Evolutionary conservation across 2,888 invertebrate species (phyloP).

Genomic region (Campoplex nolae): DNA sequence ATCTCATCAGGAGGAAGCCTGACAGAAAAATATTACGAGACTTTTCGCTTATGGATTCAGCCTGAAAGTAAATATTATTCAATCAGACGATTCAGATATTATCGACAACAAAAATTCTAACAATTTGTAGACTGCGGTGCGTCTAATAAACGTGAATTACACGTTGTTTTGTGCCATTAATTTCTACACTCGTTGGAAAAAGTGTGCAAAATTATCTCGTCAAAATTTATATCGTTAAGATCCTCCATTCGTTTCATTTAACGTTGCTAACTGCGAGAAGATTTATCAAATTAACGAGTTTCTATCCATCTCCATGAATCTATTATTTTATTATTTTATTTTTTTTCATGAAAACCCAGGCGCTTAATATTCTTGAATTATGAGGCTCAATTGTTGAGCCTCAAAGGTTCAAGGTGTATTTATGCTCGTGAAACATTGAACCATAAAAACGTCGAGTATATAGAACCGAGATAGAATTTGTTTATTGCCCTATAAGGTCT

Average conservation of each 20-base stretch:
- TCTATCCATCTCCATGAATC: background rate
- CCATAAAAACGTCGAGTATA: constrained; percentile 24
- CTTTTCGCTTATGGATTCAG: background rate
- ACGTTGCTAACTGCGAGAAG: background rate
- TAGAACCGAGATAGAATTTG: background rate
- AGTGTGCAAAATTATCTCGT: too few relatives aligned
- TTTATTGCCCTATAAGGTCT: constrained; percentile 32
- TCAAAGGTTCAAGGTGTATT: background rate
- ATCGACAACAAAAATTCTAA: too few relatives aligned
- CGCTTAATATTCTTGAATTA: background rate
- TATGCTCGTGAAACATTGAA: constrained; percentile 17
- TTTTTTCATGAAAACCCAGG: background rate
- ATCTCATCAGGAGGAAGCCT: background rate
- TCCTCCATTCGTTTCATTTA: too few relatives aligned
- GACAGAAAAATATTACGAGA: background rate
- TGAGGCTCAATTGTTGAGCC: background rate
- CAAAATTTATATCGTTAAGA: too few relatives aligned
- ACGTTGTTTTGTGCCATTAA: too few relatives aligned
- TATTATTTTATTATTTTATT: background rate
- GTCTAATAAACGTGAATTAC: too few relatives aligned
- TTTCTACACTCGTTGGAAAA: too few relatives aligned
- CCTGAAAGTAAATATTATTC: too few relatives aligned
- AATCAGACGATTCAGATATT: too few relatives aligned
- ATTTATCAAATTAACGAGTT: background rate
- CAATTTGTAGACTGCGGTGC: too few relatives aligned